Conservation (phyloP, 2,113 vertebrate species). For the Mesocricetus auratus region DNA sequence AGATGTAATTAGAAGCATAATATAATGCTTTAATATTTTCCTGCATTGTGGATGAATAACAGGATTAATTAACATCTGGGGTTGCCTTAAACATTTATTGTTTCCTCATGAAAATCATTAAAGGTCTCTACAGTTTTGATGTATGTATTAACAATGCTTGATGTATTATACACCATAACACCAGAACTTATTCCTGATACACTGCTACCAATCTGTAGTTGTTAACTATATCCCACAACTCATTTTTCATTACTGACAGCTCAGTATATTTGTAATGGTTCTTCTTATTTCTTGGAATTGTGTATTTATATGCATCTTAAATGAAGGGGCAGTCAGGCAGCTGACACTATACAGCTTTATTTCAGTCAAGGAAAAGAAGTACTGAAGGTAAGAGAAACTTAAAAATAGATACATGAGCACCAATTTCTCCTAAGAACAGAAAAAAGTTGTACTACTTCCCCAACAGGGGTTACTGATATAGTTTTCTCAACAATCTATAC, state of each 20-base stretch:
- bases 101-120: not conserved
- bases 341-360: not conserved
- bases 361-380: not conserved
- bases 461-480: not conserved
- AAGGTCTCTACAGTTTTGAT: not conserved
- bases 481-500: not conserved
- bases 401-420: not conserved
- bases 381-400: not conserved
- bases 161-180: not conserved
- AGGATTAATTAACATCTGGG: not conserved
- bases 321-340: not conserved
- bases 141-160: not conserved
- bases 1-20: not conserved
- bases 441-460: not conserved
- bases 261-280: not conserved
- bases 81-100: not conserved
- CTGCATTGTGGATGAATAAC: not conserved
- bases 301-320: not conserved
- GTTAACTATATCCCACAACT: not conserved
- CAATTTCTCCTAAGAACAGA: not conserved
- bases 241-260: not conserved
- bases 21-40: not conserved
- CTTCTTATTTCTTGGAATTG: not conserved
- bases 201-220: not conserved
- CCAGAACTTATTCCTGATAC: not conserved